Evolutionary conservation across 2,888 invertebrate species (phyloP).

Genomic region (Stenodema calcarata): DNA sequence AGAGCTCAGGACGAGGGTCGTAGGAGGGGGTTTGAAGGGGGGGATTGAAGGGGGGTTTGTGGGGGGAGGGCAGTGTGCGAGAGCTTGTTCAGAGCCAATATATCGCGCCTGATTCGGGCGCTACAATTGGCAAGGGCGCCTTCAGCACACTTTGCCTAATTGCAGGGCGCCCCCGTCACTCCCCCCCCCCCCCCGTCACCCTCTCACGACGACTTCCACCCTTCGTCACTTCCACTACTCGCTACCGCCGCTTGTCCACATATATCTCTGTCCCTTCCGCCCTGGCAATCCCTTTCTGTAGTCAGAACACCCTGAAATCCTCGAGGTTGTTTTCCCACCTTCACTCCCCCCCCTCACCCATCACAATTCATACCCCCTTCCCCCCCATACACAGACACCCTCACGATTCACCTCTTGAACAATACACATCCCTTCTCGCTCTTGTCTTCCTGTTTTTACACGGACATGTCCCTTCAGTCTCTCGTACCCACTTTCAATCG

Average conservation of each 20-base stretch:
- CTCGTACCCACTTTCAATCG: background rate
- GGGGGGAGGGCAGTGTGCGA: background rate
- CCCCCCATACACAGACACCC: too few species aligned
- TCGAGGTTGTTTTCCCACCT: background rate
- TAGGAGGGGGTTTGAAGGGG: too few species aligned
- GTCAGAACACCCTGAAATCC: background rate
- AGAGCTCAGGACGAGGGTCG: too few species aligned
- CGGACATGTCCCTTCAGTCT: background rate
- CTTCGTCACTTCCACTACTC: background rate
- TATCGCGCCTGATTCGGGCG: conserved; percentile 45
- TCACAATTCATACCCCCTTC: background rate
- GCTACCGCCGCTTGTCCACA: background rate
- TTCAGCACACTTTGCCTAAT: conserved; percentile 46
- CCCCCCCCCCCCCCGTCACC: conserved; percentile 39
- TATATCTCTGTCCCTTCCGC: background rate
- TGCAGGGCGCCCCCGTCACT: conserved; percentile 50
- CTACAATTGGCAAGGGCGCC: conserved; percentile 47
- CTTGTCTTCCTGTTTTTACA: background rate
- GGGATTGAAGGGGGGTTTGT: background rate
- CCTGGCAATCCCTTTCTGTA: background rate
- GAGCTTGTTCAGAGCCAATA: conserved; percentile 25
- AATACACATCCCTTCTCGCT: background rate
- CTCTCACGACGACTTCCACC: background rate
- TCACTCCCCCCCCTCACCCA: background rate
- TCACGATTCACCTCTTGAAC: background rate